phyloP scores from a whole-genome alignment of 2,113 vertebrate species.

The Leucosticte australis region DNA sequence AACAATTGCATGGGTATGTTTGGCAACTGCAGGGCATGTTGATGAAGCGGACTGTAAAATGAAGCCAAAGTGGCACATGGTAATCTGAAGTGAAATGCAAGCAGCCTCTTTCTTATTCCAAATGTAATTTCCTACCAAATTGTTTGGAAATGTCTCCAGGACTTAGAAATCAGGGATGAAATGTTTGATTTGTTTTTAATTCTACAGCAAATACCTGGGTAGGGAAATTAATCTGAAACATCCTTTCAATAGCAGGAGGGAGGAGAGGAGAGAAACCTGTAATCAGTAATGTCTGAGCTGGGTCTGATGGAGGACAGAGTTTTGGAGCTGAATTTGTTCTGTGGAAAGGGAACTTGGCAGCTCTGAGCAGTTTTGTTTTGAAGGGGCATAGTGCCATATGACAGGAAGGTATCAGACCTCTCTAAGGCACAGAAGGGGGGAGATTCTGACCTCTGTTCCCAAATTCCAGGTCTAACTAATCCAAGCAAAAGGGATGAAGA shows the following conservation, averaged over 20 bases:
- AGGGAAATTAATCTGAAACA: background rate
- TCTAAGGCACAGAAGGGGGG: background rate
- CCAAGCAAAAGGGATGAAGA: background rate
- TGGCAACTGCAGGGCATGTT: background rate
- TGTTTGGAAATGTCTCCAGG: background rate
- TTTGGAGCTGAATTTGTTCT: background rate
- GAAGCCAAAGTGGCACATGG: background rate
- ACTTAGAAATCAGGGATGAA: background rate
- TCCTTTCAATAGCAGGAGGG: background rate
- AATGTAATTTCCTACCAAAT: background rate
- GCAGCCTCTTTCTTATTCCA: background rate
- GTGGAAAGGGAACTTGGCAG: background rate
- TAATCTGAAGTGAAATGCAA: background rate
- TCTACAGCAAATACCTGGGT: background rate
- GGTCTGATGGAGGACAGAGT: background rate
- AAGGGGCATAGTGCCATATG: background rate
- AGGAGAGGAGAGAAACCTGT: background rate
- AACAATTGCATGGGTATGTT: background rate
- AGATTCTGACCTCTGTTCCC: background rate
- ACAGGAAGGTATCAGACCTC: background rate
- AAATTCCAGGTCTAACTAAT: background rate
- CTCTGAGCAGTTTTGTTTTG: background rate
- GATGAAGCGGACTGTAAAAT: slow-evolving; percentile 1
- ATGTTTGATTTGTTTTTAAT: background rate
- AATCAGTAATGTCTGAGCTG: background rate